These are phyloP conservation scores for Myotis vivesi DNA, from an alignment of 2,797 vertebrate species.

Conservation along the genomic window DNA sequence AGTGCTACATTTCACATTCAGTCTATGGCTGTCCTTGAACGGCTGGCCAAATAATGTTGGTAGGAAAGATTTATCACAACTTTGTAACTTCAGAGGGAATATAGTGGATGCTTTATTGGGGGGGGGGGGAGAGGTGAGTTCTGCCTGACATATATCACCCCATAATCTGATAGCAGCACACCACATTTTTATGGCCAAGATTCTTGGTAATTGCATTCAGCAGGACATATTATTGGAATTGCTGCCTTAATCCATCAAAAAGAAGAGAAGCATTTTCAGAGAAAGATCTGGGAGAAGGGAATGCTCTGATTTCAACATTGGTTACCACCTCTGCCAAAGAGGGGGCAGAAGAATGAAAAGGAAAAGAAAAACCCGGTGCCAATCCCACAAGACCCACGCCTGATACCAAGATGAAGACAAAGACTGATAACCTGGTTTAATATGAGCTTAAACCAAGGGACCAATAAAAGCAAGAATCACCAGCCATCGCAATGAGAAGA, in stretches of 20 bases:
- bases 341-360: neutral
- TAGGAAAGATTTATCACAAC: neutral
- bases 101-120: neutral
- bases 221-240: neutral
- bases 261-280: neutral
- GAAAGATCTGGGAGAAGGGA: neutral
- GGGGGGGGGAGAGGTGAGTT: neutral
- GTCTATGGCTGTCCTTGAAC: neutral
- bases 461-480: neutral
- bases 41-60: neutral
- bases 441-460: neutral
- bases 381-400: too few species aligned
- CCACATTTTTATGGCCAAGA: neutral
- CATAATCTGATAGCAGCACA: neutral
- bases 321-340: neutral
- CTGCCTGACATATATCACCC: neutral
- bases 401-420: neutral
- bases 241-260: neutral
- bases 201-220: slow-evolving; percentile 11
- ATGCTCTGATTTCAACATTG: neutral
- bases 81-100: neutral
- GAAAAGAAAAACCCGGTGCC: neutral
- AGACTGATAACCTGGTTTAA: neutral
- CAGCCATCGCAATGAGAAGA: neutral
- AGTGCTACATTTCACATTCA: neutral